These are phyloP conservation scores for Drosophila ficusphila DNA, from an alignment of 1,140 invertebrate genomes.

Conservation along the genomic window DNA sequence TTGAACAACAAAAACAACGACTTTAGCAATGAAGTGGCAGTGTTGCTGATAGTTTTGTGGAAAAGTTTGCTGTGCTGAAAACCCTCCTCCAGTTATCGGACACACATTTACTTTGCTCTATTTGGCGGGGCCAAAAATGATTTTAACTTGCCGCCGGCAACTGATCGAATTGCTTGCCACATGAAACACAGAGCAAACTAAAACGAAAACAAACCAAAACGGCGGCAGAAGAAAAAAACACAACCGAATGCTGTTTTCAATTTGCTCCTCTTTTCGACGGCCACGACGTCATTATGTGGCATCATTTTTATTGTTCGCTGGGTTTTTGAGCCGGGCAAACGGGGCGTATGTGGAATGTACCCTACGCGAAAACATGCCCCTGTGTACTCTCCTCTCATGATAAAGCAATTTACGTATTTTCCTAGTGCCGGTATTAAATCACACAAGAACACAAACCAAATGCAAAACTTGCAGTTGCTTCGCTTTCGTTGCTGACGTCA, in stretches of 20 bases:
- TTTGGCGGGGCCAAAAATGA: conserved; percentile 52
- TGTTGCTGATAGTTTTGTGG: conserved; percentile 58
- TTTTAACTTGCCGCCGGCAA: conserved; percentile 51
- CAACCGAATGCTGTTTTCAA: conserved; percentile 28
- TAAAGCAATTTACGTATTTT: conserved; percentile 30
- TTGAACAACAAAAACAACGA: conserved; percentile 27
- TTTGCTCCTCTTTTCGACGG: conserved; percentile 10
- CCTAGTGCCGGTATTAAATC: conserved; percentile 31
- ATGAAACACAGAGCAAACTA: conserved; percentile 31
- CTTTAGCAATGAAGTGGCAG: conserved; percentile 26
- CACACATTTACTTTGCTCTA: conserved; percentile 58
- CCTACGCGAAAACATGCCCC: not conserved
- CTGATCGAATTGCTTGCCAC: conserved; percentile 72
- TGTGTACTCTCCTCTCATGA: conserved; percentile 11
- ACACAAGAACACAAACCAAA: conserved; percentile 22
- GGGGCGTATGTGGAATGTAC: conserved; percentile 56
- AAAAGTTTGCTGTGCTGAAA: conserved; percentile 47
- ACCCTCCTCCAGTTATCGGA: conserved; percentile 46
- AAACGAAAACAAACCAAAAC: conserved; percentile 3
- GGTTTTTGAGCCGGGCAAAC: conserved; percentile 22
- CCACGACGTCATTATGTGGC: conserved; percentile 27
- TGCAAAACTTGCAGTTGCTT: conserved; percentile 20
- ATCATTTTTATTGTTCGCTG: conserved; percentile 40
- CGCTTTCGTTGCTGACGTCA: conserved; percentile 25
- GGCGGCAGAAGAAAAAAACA: not conserved